phyloP scores from a whole-genome alignment of 1,140 invertebrate species.

The Steinernema khuongi region DNA sequence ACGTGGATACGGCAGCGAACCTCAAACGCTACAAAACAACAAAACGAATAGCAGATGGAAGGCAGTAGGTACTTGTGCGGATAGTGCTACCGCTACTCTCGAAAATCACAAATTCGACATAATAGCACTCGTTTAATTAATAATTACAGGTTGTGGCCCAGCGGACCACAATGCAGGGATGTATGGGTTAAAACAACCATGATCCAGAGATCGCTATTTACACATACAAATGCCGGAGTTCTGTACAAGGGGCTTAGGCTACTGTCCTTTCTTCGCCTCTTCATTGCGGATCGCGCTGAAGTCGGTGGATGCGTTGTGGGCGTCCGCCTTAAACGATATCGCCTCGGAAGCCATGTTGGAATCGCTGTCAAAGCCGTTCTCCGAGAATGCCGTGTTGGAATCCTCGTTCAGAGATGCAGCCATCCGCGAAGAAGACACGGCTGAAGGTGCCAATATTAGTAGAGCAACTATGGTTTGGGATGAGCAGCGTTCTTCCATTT shows the following conservation, averaged over 20 bases:
- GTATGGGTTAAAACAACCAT: neutral
- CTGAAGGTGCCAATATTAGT: neutral
- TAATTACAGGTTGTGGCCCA: no score
- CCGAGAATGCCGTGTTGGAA: constrained; percentile 16
- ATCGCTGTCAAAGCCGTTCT: constrained; percentile 17
- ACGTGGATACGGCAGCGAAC: no score
- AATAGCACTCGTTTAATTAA: no score
- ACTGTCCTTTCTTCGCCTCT: neutral
- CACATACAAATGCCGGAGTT: neutral
- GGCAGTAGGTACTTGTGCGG: no score
- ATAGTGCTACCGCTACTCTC: no score
- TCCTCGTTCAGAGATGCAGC: neutral
- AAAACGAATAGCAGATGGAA: no score
- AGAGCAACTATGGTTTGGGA: no score
- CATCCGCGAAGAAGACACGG: neutral
- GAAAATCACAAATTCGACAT: no score
- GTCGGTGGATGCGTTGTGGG: constrained; percentile 13
- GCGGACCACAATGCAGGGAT: no score
- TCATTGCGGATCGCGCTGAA: constrained; percentile 18
- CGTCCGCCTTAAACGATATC: neutral
- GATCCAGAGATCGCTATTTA: constrained; percentile 11
- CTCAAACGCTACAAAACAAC: no score
- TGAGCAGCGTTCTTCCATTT: neutral
- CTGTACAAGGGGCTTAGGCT: neutral
- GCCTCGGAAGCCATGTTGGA: constrained; percentile 13